phyloP scores from a whole-genome alignment of 1,140 invertebrate genomes.

The Drosophila orosa region DNA sequence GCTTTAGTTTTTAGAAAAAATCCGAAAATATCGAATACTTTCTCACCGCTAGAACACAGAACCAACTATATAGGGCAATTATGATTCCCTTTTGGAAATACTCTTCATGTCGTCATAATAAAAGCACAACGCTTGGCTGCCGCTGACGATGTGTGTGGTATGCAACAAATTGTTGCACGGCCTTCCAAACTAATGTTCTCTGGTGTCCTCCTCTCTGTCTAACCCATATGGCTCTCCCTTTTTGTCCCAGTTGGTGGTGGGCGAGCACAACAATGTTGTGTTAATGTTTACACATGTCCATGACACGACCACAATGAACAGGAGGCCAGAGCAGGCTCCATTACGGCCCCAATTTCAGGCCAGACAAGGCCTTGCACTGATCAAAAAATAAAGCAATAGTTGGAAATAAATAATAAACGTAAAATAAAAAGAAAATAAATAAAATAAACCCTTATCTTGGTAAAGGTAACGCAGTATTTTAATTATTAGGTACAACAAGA shows the following conservation, averaged over 20 bases:
- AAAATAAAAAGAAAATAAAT: background rate
- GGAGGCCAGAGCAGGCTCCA: constrained; percentile 64
- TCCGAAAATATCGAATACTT: too few relatives aligned
- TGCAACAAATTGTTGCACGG: constrained; percentile 78
- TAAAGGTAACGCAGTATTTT: too few relatives aligned
- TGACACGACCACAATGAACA: constrained; percentile 77
- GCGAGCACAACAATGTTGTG: constrained; percentile 68
- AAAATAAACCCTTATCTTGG: background rate
- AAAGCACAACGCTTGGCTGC: constrained; percentile 58
- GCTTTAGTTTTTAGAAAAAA: too few relatives aligned
- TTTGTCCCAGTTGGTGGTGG: constrained; percentile 1
- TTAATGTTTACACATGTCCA: constrained; percentile 76
- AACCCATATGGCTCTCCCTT: background rate
- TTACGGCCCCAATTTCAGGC: constrained; percentile 18
- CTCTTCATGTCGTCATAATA: constrained; percentile 17
- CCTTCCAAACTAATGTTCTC: constrained; percentile 57
- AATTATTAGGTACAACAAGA: background rate
- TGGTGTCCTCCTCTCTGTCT: constrained; percentile 16
- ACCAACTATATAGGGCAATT: background rate
- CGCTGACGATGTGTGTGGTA: constrained; percentile 21
- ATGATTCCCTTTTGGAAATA: background rate
- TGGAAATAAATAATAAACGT: background rate
- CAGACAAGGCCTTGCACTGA: constrained; percentile 3
- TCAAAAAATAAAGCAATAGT: background rate
- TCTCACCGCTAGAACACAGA: too few relatives aligned